Evolutionary conservation across 2,888 invertebrate genomes (phyloP).

Genomic region (Kryphioiulus occultus): DNA sequence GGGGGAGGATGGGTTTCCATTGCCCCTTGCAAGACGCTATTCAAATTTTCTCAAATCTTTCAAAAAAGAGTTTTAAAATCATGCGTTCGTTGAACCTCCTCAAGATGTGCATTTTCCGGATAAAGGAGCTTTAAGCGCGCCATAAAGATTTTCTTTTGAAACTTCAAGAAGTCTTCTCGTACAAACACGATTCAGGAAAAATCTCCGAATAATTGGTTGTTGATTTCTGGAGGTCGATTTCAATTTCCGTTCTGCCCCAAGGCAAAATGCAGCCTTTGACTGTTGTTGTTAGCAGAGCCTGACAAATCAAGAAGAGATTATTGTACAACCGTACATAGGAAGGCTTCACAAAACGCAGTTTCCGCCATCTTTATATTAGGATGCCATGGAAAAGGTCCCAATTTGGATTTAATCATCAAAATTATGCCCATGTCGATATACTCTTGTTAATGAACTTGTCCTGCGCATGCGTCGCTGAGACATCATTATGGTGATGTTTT

Average conservation of each 20-base stretch:
- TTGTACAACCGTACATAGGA: not conserved
- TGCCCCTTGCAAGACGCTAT: not conserved
- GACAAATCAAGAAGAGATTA: not conserved
- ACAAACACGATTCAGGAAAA: conserved; percentile 8
- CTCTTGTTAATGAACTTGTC: too few relatives aligned
- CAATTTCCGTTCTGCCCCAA: not conserved
- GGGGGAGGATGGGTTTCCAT: not conserved
- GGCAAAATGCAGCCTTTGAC: not conserved
- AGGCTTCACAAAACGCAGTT: not conserved
- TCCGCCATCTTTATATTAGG: not conserved
- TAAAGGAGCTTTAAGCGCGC: conserved; percentile 23
- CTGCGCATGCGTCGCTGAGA: too few relatives aligned
- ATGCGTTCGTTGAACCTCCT: conserved; percentile 1
- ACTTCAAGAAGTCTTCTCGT: not conserved
- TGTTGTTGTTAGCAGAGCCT: not conserved
- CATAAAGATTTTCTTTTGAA: conserved; percentile 4
- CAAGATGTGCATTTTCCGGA: not conserved
- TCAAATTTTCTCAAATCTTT: conserved; percentile 7
- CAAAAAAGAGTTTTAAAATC: not conserved
- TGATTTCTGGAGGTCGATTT: conserved; percentile 3
- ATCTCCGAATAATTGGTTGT: conserved; percentile 17
- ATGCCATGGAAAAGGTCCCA: not conserved
- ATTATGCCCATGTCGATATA: too few relatives aligned
- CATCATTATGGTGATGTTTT: too few relatives aligned
- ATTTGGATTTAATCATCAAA: not conserved